These are phyloP conservation scores for Agapornis canus DNA, from an alignment of 2,797 vertebrate genomes.

Conservation along the genomic window DNA sequence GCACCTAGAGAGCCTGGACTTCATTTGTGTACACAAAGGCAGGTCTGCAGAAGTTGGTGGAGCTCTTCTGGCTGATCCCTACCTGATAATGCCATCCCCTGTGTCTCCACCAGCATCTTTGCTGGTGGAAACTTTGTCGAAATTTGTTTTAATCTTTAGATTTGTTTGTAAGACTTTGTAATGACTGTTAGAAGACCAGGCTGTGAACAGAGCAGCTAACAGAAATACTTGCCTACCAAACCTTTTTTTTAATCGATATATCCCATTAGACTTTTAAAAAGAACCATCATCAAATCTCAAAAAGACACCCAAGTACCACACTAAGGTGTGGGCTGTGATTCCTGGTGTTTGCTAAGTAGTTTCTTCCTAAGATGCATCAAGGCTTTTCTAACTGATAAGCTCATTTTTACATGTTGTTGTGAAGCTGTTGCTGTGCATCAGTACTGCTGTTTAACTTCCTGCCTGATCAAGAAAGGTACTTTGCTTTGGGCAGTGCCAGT, in stretches of 20 bases:
- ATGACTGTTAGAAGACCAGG: neutral
- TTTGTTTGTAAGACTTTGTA: neutral
- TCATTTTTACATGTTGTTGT: neutral
- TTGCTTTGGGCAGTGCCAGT: neutral
- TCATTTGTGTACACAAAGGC: neutral
- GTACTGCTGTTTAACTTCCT: neutral
- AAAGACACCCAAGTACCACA: neutral
- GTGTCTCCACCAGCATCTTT: neutral
- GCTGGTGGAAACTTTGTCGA: neutral
- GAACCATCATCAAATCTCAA: neutral
- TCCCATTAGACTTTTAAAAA: neutral
- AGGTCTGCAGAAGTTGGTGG: neutral
- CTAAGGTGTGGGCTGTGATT: neutral
- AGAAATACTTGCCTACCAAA: neutral
- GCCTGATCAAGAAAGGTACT: neutral
- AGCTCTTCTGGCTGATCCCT: neutral
- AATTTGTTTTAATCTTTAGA: neutral
- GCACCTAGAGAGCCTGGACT: neutral
- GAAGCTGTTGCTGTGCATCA: neutral
- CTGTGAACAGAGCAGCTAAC: neutral
- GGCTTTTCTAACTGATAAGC: neutral
- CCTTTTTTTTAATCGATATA: neutral
- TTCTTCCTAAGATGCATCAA: neutral
- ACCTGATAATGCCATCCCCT: neutral
- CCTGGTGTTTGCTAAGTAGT: neutral